Percentiles rank a stretch among this genome's conserved stretches.
phyloP scores from a whole-genome alignment of 2,113 vertebrate genomes.

The Furnarius figulus region DNA sequence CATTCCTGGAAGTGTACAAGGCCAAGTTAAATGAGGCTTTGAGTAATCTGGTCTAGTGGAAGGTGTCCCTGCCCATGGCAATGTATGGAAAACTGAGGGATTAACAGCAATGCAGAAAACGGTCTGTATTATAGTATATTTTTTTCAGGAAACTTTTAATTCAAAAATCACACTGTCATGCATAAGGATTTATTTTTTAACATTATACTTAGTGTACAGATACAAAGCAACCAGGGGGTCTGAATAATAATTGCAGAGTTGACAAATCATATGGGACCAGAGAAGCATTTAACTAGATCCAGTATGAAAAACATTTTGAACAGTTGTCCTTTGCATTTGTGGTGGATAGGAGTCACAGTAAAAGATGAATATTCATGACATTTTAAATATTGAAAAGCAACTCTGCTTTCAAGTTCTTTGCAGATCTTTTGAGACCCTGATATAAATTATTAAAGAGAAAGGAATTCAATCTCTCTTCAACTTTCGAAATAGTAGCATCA shows the following conservation, averaged over 20 bases:
- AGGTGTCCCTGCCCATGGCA: background rate
- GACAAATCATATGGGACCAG: background rate
- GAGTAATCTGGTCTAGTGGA: background rate
- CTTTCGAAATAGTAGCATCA: background rate
- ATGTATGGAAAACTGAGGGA: background rate
- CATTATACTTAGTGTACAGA: background rate
- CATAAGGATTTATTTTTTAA: background rate
- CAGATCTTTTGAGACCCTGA: background rate
- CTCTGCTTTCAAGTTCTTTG: slow-evolving; percentile 19
- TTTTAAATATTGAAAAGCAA: slow-evolving; percentile 46
- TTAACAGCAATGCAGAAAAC: background rate
- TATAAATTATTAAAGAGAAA: slow-evolving; percentile 8
- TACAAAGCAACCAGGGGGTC: background rate
- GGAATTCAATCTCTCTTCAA: background rate
- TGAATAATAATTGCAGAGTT: background rate
- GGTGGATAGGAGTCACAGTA: background rate
- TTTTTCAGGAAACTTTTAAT: background rate
- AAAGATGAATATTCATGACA: slow-evolving; percentile 25
- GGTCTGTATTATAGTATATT: background rate
- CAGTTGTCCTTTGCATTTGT: background rate
- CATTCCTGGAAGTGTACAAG: background rate
- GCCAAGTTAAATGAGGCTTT: background rate
- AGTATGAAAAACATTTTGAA: background rate
- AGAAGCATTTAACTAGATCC: background rate
- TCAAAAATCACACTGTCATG: background rate